Base-by-base conservation (phyloP, 2,113 vertebrate genomes). In the Cricetomys ansorgei region DNA sequence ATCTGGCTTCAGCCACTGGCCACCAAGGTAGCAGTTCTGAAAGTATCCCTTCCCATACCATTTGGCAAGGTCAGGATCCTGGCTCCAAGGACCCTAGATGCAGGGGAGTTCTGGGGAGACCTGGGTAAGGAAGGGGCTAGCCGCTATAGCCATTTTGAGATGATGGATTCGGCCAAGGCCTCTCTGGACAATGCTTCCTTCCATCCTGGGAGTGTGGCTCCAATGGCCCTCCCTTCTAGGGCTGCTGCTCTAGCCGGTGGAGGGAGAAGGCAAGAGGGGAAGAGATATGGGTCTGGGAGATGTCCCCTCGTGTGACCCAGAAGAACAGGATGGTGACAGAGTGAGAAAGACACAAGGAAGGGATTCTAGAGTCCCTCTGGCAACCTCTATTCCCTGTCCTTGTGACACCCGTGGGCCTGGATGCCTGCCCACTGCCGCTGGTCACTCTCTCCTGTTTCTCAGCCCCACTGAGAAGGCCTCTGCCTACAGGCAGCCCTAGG, bases 281-380 rank as follows among this genome's bases (percentile, higher is more conserved):
- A 40, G 17, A 21, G 59, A 72, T 17, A 75, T 12, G 27, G 40
- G 48, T 76, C 59, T 8, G 0, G 15, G 53, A 25, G 23, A 65
- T 19, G 34, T 23, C 53, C 1, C 53, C 62, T 45, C 1, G 0
- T 7, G 73, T 0, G 12, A n/a, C n/a, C 34, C 37, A 13, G 23
- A 48, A 27, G 43, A 72, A 53, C 11, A 40, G 16, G 45, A 17
- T 13, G 55, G 48, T 2, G 70, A 57, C 9, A 3, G 62, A n/a
- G 83, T 3, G 48, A 21, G 37, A 34, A 23, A 2, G 13, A 21
- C 40, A 3, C 5, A 4, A 37, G 21, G 48, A 43, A 15, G 53
- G 50, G 62, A n/a, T 34, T 48, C 76, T 0, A 1, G 65, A 48
- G 73, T 48, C 65, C 86, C 1, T 17, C 50, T 79, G 73, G 84